phyloP scores from a whole-genome alignment of 2,797 vertebrate genomes.

The Heteromormyrus szaboi region DNA sequence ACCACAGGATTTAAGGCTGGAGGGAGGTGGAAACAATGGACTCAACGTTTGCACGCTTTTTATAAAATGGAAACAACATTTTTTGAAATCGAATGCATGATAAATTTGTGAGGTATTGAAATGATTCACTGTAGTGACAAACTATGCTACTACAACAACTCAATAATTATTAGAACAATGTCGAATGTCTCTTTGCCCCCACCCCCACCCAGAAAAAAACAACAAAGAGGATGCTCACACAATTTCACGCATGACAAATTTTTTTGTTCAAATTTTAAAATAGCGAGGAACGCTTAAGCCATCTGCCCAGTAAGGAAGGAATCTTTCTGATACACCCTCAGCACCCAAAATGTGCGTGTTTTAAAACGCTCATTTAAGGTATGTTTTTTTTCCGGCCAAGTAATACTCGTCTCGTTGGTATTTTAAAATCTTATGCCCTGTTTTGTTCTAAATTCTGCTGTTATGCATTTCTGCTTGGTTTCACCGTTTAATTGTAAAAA shows the following conservation, averaged over 20 bases:
- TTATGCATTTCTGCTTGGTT: not conserved
- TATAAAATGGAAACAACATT: not conserved
- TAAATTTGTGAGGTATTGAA: not conserved
- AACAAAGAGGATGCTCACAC: slow-evolving; percentile 54
- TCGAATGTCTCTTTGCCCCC: slow-evolving; percentile 27
- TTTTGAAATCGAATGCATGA: not conserved
- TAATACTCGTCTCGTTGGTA: not conserved
- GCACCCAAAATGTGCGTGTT: not conserved
- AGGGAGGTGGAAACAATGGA: slow-evolving; percentile 24
- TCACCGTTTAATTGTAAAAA: slow-evolving; percentile 1
- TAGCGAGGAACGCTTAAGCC: slow-evolving; percentile 34
- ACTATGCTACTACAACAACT: not conserved
- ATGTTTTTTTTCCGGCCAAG: not conserved
- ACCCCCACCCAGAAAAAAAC: slow-evolving; percentile 57
- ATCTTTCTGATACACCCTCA: not conserved
- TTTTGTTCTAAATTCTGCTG: not conserved
- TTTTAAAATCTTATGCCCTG: not conserved
- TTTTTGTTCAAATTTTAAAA: slow-evolving; percentile 48
- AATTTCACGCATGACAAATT: slow-evolving; percentile 60
- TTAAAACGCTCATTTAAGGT: slow-evolving; percentile 3
- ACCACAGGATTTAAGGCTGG: slow-evolving; percentile 51
- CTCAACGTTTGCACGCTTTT: slow-evolving; percentile 6
- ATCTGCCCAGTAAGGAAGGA: slow-evolving; percentile 41
- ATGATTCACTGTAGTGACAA: slow-evolving; percentile 11
- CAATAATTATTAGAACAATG: slow-evolving; percentile 14